These are phyloP conservation scores for Andrena marginata DNA, from an alignment of 2,888 invertebrate genomes.

Conservation along the genomic window DNA sequence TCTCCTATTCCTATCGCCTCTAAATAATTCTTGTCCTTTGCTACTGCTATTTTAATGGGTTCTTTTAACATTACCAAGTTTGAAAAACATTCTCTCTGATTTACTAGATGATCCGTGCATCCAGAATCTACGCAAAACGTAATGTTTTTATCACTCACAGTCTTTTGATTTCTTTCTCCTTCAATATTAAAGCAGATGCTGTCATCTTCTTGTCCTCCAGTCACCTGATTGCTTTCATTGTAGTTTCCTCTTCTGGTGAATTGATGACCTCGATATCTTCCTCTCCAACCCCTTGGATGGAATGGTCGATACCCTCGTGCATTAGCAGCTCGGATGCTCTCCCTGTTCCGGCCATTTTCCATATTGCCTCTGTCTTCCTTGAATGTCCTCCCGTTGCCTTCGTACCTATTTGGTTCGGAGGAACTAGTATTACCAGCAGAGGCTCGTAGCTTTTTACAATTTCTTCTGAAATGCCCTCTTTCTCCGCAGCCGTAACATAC, in stretches of 20 bases:
- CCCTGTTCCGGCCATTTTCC: too few species aligned
- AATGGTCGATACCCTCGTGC: background rate
- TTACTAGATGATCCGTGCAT: slow-evolving; percentile 31
- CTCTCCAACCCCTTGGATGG: background rate
- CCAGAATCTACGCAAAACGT: slow-evolving; percentile 33
- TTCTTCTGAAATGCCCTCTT: too few species aligned
- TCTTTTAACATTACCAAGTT: slow-evolving; percentile 13
- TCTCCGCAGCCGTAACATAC: too few species aligned
- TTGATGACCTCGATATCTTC: background rate
- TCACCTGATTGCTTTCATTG: background rate
- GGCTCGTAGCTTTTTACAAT: too few species aligned
- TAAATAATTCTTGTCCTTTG: slow-evolving; percentile 8
- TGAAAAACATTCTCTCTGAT: slow-evolving; percentile 6
- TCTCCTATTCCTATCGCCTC: slow-evolving; percentile 4
- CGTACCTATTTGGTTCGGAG: too few species aligned
- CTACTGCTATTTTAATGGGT: slow-evolving; percentile 17
- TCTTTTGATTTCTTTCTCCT: too few species aligned
- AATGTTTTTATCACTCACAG: background rate
- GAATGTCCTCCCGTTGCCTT: too few species aligned
- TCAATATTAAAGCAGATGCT: slow-evolving; percentile 6
- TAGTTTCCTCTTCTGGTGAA: slow-evolving; percentile 1
- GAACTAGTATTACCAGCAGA: too few species aligned
- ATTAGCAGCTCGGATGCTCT: background rate
- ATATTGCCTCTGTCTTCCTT: too few species aligned
- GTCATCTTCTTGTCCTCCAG: background rate